Evolutionary conservation across 1,140 invertebrate species (phyloP).

Genomic region (Sycophila sp.): DNA sequence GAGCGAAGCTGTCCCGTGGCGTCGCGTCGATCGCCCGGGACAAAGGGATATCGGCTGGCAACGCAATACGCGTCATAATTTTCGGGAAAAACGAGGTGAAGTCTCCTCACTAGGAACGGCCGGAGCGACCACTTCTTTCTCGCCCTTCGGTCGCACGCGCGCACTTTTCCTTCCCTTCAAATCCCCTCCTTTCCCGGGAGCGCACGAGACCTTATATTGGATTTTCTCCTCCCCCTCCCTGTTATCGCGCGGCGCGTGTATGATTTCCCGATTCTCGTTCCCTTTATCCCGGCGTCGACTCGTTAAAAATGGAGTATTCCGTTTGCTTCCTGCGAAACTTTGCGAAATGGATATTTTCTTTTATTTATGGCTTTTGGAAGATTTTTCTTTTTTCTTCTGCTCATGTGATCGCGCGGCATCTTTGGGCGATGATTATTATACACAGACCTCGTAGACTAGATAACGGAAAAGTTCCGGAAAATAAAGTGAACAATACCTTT

Average conservation of each 20-base stretch:
- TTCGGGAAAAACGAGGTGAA: conserved; percentile 24
- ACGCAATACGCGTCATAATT: conserved; percentile 2
- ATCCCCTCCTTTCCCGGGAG: too few species aligned
- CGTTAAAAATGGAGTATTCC: conserved; percentile 4
- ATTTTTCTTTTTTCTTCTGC: too few species aligned
- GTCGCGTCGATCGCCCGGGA: background rate
- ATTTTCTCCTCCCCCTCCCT: conserved; percentile 35
- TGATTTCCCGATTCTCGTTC: conserved; percentile 38
- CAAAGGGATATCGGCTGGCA: background rate
- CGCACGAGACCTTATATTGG: conserved; percentile 23
- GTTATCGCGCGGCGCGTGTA: conserved; percentile 15
- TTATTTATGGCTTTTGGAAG: too few species aligned
- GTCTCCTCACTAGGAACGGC: background rate
- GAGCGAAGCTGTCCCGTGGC: too few species aligned
- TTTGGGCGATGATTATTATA: too few species aligned
- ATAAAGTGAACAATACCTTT: too few species aligned
- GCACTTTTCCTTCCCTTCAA: background rate
- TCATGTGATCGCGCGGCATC: too few species aligned
- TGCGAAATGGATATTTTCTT: background rate
- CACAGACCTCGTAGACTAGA: too few species aligned
- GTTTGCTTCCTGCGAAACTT: background rate
- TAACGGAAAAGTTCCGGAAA: too few species aligned
- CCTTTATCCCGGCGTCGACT: background rate
- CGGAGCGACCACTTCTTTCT: background rate
- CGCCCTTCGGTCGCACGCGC: background rate